Evolutionary conservation across 2,888 invertebrate species (phyloP), one percentile per base, ranked within the genome.

Genomic region (Strigamia maritima): DNA sequence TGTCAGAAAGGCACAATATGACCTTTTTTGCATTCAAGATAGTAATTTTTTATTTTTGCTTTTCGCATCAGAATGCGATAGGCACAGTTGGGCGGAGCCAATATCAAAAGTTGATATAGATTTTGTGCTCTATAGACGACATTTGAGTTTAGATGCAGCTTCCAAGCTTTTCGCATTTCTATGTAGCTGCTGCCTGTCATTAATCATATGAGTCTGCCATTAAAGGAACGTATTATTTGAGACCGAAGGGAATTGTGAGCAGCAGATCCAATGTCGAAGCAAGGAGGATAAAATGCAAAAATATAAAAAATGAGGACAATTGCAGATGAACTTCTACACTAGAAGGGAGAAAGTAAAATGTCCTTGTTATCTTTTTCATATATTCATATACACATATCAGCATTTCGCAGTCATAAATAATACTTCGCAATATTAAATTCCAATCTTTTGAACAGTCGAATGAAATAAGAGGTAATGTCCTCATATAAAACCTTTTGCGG

Each of bases 1-100:
- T 70, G 70, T 70, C 70, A 70, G 70, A 70, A 70, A 70, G 70
- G 70, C 70, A 70, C 70, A 70, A 70, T 70, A 70, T 70, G 70
- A 70, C 70, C 70, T 70, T 70, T 70, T 70, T 70, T 70, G 26
- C 70, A 26, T 70, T 70, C 26, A 28, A 70, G 28, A 70, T 28
- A 70, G 28, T 14, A 49, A 28, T 28, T 28, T 28, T 28, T 54
- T 28, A n/a, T 70, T 70, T 70, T 70, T 70, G 70, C 70, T 70
- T 70, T 70, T 70, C 28, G 70, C 70, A 70, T 70, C 70, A 70
- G 70, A 70, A 70, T 70, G 70, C 70, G 70, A 70, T 70, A 70
- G 70, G 70, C 70, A 70, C 70, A 70, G 70, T 70, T 70, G 70
- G 70, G 70, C 70, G 70, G 70, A 70, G 70, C 70, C 70, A 70